phyloP scores from a whole-genome alignment of 2,113 vertebrate genomes.

The Cephalopholis sonnerati region DNA sequence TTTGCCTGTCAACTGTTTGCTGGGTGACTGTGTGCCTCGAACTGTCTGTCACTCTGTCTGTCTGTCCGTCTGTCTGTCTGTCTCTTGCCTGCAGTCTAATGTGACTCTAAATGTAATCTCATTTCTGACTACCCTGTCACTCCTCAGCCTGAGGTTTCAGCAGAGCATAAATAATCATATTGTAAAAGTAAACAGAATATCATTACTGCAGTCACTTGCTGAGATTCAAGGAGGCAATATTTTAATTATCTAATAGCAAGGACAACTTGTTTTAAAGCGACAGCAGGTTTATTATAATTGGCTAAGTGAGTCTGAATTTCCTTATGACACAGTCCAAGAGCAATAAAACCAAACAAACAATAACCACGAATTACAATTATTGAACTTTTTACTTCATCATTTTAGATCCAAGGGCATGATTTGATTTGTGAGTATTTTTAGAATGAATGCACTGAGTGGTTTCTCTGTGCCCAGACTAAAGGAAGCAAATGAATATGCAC shows the following conservation, averaged over 20 bases:
- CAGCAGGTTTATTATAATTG: conserved; percentile 61
- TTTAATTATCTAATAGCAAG: conserved; percentile 72
- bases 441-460: conserved; percentile 5
- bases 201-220: conserved; percentile 42
- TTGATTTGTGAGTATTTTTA: conserved; percentile 40
- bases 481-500: conserved; percentile 32
- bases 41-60: not conserved
- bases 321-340: conserved; percentile 31
- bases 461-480: conserved; percentile 24
- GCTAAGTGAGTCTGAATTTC: conserved; percentile 71
- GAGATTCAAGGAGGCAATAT: conserved; percentile 31
- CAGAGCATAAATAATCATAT: conserved; percentile 58
- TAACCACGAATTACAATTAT: conserved; percentile 1
- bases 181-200: conserved; percentile 58
- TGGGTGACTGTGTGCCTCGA: conserved; percentile 7
- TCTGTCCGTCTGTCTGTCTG: conserved; percentile 16
- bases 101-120: conserved; percentile 52
- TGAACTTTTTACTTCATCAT: conserved; percentile 4
- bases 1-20: conserved; percentile 33
- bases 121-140: conserved; percentile 40
- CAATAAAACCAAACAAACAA: conserved; percentile 5
- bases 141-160: conserved; percentile 37
- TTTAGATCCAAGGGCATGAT: not conserved
- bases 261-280: conserved; percentile 39
- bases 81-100: conserved; percentile 31